Evolutionary conservation across 2,888 invertebrate species (phyloP), one percentile per base, ranked within the genome.

Genomic region (Operophtera brumata): DNA sequence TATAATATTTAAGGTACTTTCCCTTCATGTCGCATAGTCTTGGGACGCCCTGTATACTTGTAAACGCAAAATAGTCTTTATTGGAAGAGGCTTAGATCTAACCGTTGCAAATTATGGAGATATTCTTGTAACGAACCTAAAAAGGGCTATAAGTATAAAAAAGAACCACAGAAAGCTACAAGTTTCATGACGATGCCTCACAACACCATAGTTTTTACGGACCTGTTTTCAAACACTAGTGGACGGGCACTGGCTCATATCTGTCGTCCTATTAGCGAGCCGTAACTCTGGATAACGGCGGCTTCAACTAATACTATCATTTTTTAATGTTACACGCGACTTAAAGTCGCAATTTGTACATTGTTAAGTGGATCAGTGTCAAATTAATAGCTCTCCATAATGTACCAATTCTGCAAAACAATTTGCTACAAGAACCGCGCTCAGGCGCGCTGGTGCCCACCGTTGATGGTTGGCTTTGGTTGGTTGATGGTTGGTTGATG

Each of bases 221-320:
- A 4, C 11, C n/a, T 10, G 37, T 39, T 47, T 12, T 12, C 12
- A 28, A 28, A 12, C 7, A 10, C 20, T 37, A 26, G 42, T 3
- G 13, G n/a, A 7, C 9, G 43, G 32, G 14, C 47, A 13, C 20
- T 7, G 8, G 41, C n/a, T 11, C 32, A 42, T 50, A 46, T 46
- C 55, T 55, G 42, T 39, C 20, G 47, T 47, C 50, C 25, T 56
- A 51, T 51, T 51, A 56, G 55, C 35, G 37, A 4, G 20, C 50
- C 35, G 34, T 49, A 47, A 47, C 47, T 51, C 39, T 39, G 20
- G 39, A 11, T 43, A 35, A 28, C 35, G 20, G 43, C 26, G 28
- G 44, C 46, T 51, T 35, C 43, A 14, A 26, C 14, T 37, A 39
- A 20, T 28, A 11, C 28, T 8, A 36, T 14, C 35, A 20, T 8